Conservation (phyloP, 2,888 invertebrate genomes). For the Thysanoteuthis rhombus region DNA sequence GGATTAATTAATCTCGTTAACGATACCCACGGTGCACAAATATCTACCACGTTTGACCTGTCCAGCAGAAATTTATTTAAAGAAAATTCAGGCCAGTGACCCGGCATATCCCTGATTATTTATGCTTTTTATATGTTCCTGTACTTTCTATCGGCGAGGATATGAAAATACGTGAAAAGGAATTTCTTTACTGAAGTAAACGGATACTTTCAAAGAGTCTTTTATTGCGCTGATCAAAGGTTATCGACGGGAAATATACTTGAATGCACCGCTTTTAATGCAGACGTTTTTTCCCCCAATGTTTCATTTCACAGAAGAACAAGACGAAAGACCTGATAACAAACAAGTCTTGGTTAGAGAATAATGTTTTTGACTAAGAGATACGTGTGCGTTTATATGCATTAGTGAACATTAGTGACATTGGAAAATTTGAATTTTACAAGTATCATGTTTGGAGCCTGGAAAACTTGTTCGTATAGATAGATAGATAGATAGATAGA, state of each 20-base stretch:
- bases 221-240: not conserved
- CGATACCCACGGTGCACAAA: not conserved
- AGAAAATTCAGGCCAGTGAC: not conserved
- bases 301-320: not conserved
- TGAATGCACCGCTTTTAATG: not conserved
- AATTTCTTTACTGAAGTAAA: not conserved
- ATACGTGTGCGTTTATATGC: not conserved
- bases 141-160: not conserved
- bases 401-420: not conserved
- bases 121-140: not conserved
- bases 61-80: not conserved
- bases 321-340: not conserved
- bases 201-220: not conserved
- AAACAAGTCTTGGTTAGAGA: not conserved
- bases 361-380: not conserved
- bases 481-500: no score
- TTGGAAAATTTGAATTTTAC: no score
- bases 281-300: not conserved
- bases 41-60: not conserved
- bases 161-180: not conserved
- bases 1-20: no score
- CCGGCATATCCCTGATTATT: not conserved
- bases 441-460: no score
- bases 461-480: no score
- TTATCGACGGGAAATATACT: not conserved